Conservation (phyloP, 2,888 invertebrate genomes). For the Melinopterus prodromus region DNA sequence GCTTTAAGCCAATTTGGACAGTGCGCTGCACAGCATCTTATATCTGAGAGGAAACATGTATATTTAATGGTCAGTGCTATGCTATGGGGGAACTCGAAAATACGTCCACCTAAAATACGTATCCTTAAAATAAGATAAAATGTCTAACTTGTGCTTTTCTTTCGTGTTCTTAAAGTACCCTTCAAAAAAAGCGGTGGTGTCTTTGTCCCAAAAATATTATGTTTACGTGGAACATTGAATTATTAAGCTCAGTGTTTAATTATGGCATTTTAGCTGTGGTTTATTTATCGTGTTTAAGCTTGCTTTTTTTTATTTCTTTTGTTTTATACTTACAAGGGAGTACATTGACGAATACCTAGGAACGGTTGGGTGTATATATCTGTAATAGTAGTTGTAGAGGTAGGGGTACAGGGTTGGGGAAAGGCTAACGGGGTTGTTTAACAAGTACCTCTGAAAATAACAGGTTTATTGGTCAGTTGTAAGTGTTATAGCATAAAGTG, state of each 20-base stretch:
- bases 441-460: slow-evolving; percentile 21
- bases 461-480: background rate
- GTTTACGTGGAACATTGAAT: background rate
- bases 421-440: background rate
- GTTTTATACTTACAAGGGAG: slow-evolving; percentile 35
- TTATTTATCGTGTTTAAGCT: background rate
- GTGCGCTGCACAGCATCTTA: slow-evolving; percentile 15
- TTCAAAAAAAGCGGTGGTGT: slow-evolving; percentile 28
- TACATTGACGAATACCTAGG: slow-evolving; percentile 33
- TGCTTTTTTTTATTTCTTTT: background rate
- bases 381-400: slow-evolving; percentile 33
- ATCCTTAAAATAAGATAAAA: background rate
- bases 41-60: slow-evolving; percentile 36
- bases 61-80: slow-evolving; percentile 25
- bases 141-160: slow-evolving; percentile 28
- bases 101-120: background rate
- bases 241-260: background rate
- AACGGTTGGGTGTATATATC: slow-evolving; percentile 33
- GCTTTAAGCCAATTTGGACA: slow-evolving; percentile 21
- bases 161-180: slow-evolving; percentile 12
- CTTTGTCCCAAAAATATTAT: slow-evolving; percentile 31
- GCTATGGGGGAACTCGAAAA: no score
- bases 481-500: background rate
- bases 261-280: background rate
- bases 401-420: slow-evolving; percentile 26